Conservation (phyloP, 2,113 vertebrate genomes). For the Equus quagga region DNA sequence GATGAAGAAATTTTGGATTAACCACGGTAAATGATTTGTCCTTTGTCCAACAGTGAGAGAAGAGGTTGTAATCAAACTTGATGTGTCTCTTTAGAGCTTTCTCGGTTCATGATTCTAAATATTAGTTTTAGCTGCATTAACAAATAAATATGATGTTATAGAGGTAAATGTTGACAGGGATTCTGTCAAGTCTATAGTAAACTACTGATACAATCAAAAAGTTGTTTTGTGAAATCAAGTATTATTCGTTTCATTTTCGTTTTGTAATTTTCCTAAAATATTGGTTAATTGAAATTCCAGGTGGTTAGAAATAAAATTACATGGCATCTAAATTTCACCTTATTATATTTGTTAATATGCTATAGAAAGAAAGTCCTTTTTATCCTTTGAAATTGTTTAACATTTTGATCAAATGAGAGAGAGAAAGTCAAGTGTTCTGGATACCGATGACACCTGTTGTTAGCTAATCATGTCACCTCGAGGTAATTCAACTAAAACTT, state of each 20-base stretch:
- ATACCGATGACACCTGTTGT: neutral
- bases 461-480: neutral
- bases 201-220: neutral
- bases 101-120: neutral
- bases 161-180: neutral
- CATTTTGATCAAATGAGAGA: neutral
- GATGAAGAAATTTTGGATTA: neutral
- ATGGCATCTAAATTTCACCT: neutral
- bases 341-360: neutral
- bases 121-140: neutral
- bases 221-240: neutral
- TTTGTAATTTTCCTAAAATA: neutral
- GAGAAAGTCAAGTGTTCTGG: neutral
- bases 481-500: neutral
- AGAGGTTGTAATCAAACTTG: neutral
- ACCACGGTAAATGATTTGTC: neutral
- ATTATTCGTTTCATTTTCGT: neutral
- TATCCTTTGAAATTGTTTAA: neutral
- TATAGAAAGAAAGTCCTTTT: neutral
- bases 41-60: neutral
- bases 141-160: neutral
- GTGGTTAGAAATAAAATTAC: neutral
- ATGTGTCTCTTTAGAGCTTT: neutral
- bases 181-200: neutral
- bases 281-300: neutral